Evolutionary conservation across 2,888 invertebrate species (phyloP).

Genomic region (Trissolcus japonicus): DNA sequence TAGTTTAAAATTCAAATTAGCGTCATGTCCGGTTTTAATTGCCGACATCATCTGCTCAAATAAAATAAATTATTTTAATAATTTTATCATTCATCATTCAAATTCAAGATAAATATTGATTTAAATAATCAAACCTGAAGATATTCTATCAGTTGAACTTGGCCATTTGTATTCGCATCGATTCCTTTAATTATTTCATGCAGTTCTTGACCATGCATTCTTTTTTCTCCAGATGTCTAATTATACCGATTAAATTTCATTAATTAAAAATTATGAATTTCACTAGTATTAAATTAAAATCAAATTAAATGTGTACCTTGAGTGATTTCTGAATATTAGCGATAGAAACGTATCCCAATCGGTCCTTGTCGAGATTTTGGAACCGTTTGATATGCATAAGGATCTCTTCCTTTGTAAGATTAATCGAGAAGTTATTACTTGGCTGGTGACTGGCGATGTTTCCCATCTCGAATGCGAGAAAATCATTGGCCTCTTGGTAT

Average conservation of each 20-base stretch:
- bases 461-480: conserved; percentile 97
- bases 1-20: conserved; percentile 75
- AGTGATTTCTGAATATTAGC: conserved; percentile 96
- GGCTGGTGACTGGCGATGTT: conserved; percentile 92
- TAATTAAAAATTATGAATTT: neutral
- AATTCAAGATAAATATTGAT: neutral
- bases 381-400: conserved; percentile 96
- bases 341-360: conserved; percentile 98
- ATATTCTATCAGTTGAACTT: conserved; percentile 99
- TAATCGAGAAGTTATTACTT: conserved; percentile 91
- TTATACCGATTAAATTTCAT: conserved; percentile 66
- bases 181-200: conserved; percentile 99
- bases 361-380: conserved; percentile 95
- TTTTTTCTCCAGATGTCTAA: conserved; percentile 90
- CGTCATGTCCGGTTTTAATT: conserved; percentile 96
- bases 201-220: conserved; percentile 92
- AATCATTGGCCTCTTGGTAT: conserved; percentile 87
- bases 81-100: no score
- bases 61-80: neutral
- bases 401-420: conserved; percentile 95
- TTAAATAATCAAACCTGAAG: conserved; percentile 88
- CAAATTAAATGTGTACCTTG: conserved; percentile 82
- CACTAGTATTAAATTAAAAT: neutral
- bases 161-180: conserved; percentile 99
- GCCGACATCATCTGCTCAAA: conserved; percentile 96